A percentile compares a stretch with the other conserved stretches of the same genome.
These are phyloP conservation scores for Theristicus caerulescens DNA, from an alignment of 2,113 vertebrate genomes.

Conservation along the genomic window DNA sequence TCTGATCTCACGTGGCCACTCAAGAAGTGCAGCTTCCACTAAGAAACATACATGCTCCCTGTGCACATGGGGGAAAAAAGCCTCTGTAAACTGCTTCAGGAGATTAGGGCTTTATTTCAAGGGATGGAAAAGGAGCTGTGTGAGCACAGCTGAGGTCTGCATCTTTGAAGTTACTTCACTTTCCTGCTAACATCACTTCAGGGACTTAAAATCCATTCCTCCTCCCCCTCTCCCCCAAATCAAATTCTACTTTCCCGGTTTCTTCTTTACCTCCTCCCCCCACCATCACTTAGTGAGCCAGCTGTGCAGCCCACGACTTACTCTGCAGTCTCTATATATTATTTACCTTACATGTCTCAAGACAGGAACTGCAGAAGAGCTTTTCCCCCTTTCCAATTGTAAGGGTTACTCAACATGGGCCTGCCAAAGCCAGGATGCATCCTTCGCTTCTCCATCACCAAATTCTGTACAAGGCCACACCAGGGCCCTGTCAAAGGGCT, in stretches of 20 bases:
- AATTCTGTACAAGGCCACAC: background rate
- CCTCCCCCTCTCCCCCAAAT: too few species aligned
- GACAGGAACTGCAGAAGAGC: background rate
- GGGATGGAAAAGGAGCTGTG: background rate
- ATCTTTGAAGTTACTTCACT: background rate
- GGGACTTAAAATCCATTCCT: background rate
- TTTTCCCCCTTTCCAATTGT: background rate
- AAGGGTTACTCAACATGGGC: background rate
- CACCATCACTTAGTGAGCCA: background rate
- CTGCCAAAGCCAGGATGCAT: rapidly evolving
- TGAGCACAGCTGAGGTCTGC: background rate
- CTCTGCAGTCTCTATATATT: background rate
- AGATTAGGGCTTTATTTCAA: background rate
- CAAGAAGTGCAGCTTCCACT: background rate
- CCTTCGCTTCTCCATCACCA: background rate
- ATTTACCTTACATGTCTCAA: background rate
- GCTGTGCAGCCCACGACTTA: background rate
- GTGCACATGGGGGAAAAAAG: background rate
- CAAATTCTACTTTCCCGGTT: background rate
- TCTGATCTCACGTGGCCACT: background rate
- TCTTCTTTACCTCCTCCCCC: background rate
- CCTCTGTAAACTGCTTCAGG: background rate
- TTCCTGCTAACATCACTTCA: background rate
- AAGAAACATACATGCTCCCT: background rate
- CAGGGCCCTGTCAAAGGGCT: rapidly evolving